Evolutionary conservation across 2,113 vertebrate species (phyloP), one percentile per base, ranked within the genome.

Genomic region (Conger conger): DNA sequence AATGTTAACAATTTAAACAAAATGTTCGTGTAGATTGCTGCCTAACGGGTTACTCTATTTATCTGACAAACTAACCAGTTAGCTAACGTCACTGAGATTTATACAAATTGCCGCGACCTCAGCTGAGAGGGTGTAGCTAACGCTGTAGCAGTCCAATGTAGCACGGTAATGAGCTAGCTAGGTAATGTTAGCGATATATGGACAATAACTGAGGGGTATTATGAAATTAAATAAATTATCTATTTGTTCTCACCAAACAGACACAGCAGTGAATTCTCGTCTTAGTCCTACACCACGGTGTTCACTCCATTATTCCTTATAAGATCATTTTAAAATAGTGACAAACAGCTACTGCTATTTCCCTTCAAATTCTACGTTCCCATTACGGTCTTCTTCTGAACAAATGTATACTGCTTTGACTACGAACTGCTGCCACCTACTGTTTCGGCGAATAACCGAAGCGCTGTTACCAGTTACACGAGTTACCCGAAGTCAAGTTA

Each of bases 261-360:
- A 63, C 50, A 20, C 77, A 18, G 83, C 33, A 80, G 30, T n/a
- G 40, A 23, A 60, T 78, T 8, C 18, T 60, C 37, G n/a, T 79
- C 79, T 77, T 84, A 81, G 88, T 86, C 81, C 85, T 80, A 83
- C 18, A 78, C 27, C 76, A 50, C 23, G 5, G 20, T 63, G 17
- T 11, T 86, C 37, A 79, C 68, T 36, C 90, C 90, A 87, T 91
- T 57, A 42, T 84, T 63, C 77, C 53, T 37, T 6, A 63, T 27
- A 20, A 63, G 27, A 23, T 6, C 57, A 63, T 63, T 63, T 63
- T 23, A 63, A 23, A 63, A 27, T 63, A 63, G 23, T 63, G 5
- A 7, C 4, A 27, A 27, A 63, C 20, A 8, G 57, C 57, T 63
- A 3, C 57, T 27, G 20, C 57, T 4, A 38, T 54, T 37, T 30